phyloP scores from a whole-genome alignment of 1,140 invertebrate species.

The Vanessa tameamea region DNA sequence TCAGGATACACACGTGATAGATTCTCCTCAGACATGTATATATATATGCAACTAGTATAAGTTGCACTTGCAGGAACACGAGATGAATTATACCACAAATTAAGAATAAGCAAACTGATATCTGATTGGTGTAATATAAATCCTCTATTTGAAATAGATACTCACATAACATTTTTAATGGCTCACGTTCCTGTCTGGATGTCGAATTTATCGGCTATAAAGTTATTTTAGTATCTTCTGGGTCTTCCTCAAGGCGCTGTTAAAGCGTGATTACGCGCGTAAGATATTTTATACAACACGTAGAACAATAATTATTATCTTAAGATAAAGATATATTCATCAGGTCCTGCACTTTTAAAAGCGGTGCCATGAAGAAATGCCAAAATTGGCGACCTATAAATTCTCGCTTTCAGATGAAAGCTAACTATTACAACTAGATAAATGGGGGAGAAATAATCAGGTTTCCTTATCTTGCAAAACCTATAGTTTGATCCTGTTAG shows the following conservation, averaged over 20 bases:
- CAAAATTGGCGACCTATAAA: no score
- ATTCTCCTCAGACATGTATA: no score
- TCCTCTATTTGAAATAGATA: neutral
- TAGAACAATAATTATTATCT: neutral
- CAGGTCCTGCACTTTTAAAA: neutral
- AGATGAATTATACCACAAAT: no score
- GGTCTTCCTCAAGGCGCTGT: neutral
- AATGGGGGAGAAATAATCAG: no score
- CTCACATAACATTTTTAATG: slow-evolving; percentile 1
- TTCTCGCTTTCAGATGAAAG: no score
- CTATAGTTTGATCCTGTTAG: no score
- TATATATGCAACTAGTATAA: no score
- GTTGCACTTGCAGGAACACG: no score
- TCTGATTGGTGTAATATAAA: neutral
- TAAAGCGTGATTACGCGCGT: neutral
- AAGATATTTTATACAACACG: neutral
- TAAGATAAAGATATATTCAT: neutral
- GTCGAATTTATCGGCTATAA: slow-evolving; percentile 17
- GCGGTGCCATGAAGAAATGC: no score
- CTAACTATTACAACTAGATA: no score
- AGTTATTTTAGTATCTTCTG: slow-evolving; percentile 3
- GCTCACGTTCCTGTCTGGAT: neutral
- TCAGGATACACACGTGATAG: no score
- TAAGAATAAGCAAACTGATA: neutral
- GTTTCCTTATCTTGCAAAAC: no score